Evolutionary conservation across 2,888 invertebrate genomes (phyloP).

Genomic region (Thyatira batis): DNA sequence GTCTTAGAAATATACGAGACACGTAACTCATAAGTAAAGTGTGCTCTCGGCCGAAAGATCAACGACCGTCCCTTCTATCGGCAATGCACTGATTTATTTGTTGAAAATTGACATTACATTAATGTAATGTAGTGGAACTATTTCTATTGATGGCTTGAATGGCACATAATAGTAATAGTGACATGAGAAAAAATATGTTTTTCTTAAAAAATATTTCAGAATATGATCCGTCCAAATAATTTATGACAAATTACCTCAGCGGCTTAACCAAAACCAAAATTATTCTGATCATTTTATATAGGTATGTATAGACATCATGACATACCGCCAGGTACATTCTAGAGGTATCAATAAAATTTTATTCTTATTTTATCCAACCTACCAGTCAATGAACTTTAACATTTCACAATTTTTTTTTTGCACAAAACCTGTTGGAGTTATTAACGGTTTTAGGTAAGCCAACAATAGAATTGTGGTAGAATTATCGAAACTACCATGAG

Average conservation of each 20-base stretch:
- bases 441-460: background rate
- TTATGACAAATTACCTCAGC: no score
- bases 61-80: constrained; percentile 67
- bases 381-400: background rate
- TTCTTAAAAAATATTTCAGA: no score
- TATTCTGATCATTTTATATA: no score
- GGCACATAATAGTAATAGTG: constrained; percentile 21
- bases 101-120: background rate
- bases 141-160: constrained; percentile 27
- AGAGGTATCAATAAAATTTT: no score
- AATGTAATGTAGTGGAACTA: constrained; percentile 26
- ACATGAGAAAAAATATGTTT: no score
- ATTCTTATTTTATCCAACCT: background rate
- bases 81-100: constrained; percentile 42
- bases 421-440: background rate
- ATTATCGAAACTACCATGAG: no score
- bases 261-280: no score
- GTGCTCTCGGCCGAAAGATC: constrained; percentile 54
- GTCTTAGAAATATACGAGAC: constrained; percentile 26
- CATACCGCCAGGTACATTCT: no score
- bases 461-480: no score
- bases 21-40: constrained; percentile 29
- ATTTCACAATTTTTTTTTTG: background rate
- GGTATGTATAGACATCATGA: no score
- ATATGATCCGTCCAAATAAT: no score